A percentile compares a stretch with the other conserved stretches of the same genome.
phyloP scores from a whole-genome alignment of 2,113 vertebrate species.

The Atrichornis clamosus region DNA sequence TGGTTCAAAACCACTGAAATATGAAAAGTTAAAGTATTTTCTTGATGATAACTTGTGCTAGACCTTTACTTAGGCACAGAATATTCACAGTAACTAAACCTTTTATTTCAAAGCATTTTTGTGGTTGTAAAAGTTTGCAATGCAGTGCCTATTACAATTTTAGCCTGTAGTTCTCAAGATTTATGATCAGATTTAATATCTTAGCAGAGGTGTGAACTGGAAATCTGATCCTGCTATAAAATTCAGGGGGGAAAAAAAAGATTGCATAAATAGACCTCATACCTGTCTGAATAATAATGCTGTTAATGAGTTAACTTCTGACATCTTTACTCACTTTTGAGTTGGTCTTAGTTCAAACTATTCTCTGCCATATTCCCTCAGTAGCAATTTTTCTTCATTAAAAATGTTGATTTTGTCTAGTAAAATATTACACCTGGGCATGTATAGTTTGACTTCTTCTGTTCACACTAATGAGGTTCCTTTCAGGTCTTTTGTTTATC shows the following conservation, averaged over 20 bases:
- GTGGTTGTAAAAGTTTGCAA: not conserved
- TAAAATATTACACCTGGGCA: not conserved
- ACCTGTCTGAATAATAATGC: not conserved
- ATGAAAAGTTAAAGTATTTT: not conserved
- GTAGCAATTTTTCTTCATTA: not conserved
- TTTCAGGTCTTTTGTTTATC: not conserved
- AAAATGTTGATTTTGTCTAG: not conserved
- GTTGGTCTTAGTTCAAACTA: not conserved
- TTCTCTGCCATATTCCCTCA: not conserved
- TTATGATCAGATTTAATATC: constrained; percentile 3
- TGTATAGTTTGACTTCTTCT: not conserved
- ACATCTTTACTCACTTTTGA: not conserved
- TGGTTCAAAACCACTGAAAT: not conserved
- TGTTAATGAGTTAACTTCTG: not conserved
- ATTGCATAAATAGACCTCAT: not conserved
- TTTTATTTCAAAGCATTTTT: not conserved
- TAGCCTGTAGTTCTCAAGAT: not conserved
- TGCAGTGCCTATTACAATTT: not conserved
- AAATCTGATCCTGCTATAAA: not conserved
- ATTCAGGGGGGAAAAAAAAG: not conserved
- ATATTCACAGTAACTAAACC: not conserved
- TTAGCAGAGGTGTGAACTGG: not conserved
- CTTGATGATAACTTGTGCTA: not conserved
- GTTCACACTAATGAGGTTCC: not conserved
- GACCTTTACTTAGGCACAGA: not conserved